Percentiles rank a stretch among this genome's conserved stretches.
These are phyloP conservation scores for Nymphalis polychloros DNA, from an alignment of 2,888 invertebrate genomes.

Conservation along the genomic window DNA sequence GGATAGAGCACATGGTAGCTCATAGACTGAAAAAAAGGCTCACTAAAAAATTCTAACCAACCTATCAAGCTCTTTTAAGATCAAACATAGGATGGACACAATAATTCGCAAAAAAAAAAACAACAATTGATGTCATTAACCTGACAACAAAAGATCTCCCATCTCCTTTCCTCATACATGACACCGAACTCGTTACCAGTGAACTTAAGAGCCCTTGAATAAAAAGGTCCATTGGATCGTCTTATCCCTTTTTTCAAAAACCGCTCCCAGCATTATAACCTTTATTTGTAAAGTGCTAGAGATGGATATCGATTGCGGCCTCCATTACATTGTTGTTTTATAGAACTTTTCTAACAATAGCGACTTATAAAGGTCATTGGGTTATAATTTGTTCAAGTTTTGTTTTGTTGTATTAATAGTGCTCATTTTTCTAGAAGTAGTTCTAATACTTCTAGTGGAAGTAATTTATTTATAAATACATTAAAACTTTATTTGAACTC, in stretches of 20 bases:
- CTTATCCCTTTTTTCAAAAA: constrained; percentile 33
- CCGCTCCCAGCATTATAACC: constrained; percentile 1
- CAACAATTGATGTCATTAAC: constrained; percentile 38
- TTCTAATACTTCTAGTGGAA: neutral
- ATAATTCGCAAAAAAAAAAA: constrained; percentile 7
- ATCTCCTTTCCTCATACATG: constrained; percentile 26
- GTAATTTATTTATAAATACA: too few relatives aligned
- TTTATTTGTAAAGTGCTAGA: neutral
- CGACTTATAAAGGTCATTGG: constrained; percentile 26
- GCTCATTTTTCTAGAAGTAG: neutral
- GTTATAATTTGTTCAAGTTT: constrained; percentile 21
- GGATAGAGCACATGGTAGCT: too few relatives aligned
- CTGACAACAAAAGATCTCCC: constrained; percentile 33
- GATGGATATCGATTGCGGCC: neutral
- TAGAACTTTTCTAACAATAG: constrained; percentile 36
- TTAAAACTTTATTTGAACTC: too few relatives aligned
- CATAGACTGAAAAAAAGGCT: neutral
- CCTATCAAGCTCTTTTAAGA: neutral
- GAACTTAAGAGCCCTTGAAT: constrained; percentile 43
- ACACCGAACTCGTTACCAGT: constrained; percentile 41
- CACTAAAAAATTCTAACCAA: neutral
- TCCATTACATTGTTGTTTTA: constrained; percentile 35
- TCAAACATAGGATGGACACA: neutral
- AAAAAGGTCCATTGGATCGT: constrained; percentile 45
- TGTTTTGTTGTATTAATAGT: constrained; percentile 15